phyloP scores from a whole-genome alignment of 2,113 vertebrate genomes.

The Saguinus imperator region DNA sequence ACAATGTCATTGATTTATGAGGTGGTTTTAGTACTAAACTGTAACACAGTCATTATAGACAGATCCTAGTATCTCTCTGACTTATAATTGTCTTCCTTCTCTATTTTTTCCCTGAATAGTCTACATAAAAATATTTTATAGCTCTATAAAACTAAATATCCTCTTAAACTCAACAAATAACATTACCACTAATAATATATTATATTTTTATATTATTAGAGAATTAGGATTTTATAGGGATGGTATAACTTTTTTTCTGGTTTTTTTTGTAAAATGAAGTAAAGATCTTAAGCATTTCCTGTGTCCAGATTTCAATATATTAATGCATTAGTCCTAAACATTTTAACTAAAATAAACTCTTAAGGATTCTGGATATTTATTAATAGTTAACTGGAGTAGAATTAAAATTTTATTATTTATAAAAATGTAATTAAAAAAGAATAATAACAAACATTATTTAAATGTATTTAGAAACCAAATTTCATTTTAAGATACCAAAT shows the following conservation, averaged over 20 bases:
- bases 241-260: neutral
- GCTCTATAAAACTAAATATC: constrained; percentile 8
- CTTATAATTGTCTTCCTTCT: neutral
- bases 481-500: neutral
- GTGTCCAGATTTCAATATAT: neutral
- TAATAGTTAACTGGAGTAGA: neutral
- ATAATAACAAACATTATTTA: neutral
- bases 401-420: neutral
- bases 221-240: neutral
- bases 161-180: neutral
- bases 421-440: constrained; percentile 33
- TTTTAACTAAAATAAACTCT: constrained; percentile 14
- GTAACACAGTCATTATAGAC: neutral
- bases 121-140: neutral
- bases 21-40: neutral
- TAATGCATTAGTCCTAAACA: neutral
- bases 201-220: neutral
- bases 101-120: neutral
- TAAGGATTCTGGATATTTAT: constrained; percentile 3
- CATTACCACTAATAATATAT: neutral
- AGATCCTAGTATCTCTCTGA: neutral
- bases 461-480: constrained; percentile 5
- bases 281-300: constrained; percentile 5
- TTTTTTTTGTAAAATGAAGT: neutral
- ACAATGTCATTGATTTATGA: neutral